A percentile compares a stretch with the other conserved stretches of the same genome.
Evolutionary conservation across 2,113 vertebrate species (phyloP).

Genomic region (Machaerirhynchus nigripectus): DNA sequence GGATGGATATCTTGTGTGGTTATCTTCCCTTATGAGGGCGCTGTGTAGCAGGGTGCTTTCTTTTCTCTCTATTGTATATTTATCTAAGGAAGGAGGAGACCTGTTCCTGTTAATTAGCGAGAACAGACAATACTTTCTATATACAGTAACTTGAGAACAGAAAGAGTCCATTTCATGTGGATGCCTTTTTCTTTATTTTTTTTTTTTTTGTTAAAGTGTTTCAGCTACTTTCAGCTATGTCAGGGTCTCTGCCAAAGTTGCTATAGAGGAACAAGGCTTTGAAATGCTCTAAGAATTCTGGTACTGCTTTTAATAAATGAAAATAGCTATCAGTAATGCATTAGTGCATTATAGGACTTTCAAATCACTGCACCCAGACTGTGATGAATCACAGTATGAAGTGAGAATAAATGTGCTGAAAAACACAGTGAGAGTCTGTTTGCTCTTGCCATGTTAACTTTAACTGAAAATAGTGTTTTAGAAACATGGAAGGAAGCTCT

Average conservation of each 20-base stretch:
- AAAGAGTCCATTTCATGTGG: background rate
- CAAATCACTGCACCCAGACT: slow-evolving; percentile 29
- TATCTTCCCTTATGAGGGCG: background rate
- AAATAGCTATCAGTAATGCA: slow-evolving; percentile 49
- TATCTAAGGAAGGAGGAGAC: background rate
- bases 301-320: slow-evolving; percentile 53
- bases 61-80: background rate
- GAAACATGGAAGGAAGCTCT: background rate
- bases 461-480: background rate
- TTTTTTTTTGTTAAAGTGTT: background rate
- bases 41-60: background rate
- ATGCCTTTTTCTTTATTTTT: background rate
- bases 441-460: slow-evolving; percentile 14
- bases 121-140: slow-evolving; percentile 15
- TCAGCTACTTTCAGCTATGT: slow-evolving; percentile 32
- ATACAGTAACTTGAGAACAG: background rate
- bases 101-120: slow-evolving; percentile 13
- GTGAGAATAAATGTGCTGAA: slow-evolving; percentile 21
- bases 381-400: slow-evolving; percentile 42
- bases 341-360: slow-evolving; percentile 34
- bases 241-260: slow-evolving; percentile 6
- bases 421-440: slow-evolving; percentile 38
- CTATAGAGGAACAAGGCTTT: slow-evolving; percentile 36
- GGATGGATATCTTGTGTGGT: background rate
- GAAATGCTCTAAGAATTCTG: slow-evolving; percentile 31